Evolutionary conservation across 2,797 vertebrate species (phyloP).

Genomic region (Cuculus canorus): DNA sequence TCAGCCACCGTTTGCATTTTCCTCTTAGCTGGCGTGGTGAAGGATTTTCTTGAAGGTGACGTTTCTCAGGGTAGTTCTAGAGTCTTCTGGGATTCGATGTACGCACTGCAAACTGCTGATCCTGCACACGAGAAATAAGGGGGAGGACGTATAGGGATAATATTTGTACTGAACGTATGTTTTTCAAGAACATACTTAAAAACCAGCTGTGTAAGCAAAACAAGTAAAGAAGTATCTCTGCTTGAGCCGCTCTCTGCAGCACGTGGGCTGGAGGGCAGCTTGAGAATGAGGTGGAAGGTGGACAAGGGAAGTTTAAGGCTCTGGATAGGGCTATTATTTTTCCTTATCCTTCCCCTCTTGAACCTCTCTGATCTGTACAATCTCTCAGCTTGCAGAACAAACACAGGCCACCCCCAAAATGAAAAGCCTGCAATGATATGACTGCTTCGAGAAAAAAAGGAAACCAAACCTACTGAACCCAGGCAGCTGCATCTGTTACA

Average conservation of each 20-base stretch:
- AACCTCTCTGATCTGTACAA: background rate
- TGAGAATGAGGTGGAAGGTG: background rate
- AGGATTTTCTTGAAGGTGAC: fast-evolving
- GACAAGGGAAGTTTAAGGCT: background rate
- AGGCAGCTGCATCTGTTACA: background rate
- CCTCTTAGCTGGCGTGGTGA: background rate
- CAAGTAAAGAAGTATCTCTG: background rate
- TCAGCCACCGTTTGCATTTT: background rate
- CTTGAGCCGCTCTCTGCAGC: background rate
- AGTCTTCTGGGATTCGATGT: fast-evolving
- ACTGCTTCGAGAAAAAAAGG: background rate
- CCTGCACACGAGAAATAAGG: background rate
- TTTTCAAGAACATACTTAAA: background rate
- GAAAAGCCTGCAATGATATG: background rate
- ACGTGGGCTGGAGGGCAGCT: background rate
- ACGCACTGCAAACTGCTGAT: background rate
- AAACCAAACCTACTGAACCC: background rate
- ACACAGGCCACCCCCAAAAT: background rate
- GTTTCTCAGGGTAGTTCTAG: background rate
- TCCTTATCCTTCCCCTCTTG: background rate
- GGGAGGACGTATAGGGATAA: background rate
- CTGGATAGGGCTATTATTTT: background rate
- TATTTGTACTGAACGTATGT: background rate
- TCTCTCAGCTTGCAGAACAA: background rate
- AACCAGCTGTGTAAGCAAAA: slow-evolving; percentile 40